Percentiles rank a stretch among this genome's conserved stretches.
Conservation (phyloP, 2,797 vertebrate species). For the Enteromius argenteus region DNA sequence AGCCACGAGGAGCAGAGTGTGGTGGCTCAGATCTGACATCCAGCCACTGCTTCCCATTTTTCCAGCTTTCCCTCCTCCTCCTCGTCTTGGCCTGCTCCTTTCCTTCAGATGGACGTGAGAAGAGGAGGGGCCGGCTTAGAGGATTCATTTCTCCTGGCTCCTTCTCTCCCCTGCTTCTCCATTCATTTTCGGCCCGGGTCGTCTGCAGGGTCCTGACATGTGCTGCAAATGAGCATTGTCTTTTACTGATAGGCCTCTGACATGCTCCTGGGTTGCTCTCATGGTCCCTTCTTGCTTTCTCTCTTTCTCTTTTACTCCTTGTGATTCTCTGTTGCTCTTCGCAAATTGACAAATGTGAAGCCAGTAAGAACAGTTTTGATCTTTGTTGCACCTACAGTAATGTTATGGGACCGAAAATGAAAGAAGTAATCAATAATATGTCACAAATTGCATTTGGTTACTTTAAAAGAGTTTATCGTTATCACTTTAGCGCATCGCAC, state of each 20-base stretch:
- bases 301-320: neutral
- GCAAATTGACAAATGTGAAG: neutral
- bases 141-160: constrained; percentile 65
- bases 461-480: neutral
- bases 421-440: neutral
- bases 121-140: constrained; percentile 64
- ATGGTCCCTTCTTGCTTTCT: constrained; percentile 26
- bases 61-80: constrained; percentile 34
- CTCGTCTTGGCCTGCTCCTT: constrained; percentile 59
- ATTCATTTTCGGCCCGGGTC: constrained; percentile 61
- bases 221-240: constrained; percentile 50
- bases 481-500: neutral
- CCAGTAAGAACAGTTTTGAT: neutral
- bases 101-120: constrained; percentile 60
- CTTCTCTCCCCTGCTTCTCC: constrained; percentile 57
- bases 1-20: constrained; percentile 76
- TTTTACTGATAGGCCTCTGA: constrained; percentile 44
- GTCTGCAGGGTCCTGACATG: constrained; percentile 58
- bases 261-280: constrained; percentile 10
- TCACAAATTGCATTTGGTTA: neutral
- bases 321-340: neutral
- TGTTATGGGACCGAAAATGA: neutral
- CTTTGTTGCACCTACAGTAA: neutral
- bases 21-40: constrained; percentile 77
- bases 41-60: constrained; percentile 57